Percentiles rank a stretch among this genome's conserved stretches.
Conservation (phyloP, 2,888 invertebrate species). For the Drosophila siamana region DNA sequence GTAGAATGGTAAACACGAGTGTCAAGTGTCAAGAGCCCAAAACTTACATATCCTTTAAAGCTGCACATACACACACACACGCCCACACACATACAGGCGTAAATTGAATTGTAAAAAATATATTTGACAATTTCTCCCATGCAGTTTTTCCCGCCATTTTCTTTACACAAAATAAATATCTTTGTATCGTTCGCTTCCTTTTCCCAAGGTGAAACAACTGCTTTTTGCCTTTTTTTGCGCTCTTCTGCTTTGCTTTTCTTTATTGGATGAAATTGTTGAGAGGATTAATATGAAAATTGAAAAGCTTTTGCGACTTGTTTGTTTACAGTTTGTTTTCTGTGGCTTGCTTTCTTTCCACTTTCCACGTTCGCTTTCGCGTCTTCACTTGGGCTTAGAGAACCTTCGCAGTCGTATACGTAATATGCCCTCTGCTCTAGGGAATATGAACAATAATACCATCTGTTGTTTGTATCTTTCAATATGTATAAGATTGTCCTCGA, state of each 20-base stretch:
- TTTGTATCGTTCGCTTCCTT: slow-evolving; percentile 13
- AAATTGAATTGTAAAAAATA: slow-evolving; percentile 68
- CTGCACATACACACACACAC: slow-evolving; percentile 13
- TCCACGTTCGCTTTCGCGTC: slow-evolving; percentile 3
- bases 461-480: slow-evolving; percentile 6
- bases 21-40: slow-evolving; percentile 41
- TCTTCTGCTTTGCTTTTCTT: background rate
- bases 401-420: slow-evolving; percentile 10
- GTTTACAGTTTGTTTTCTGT: slow-evolving; percentile 46
- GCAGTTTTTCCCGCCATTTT: slow-evolving; percentile 36
- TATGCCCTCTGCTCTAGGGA: slow-evolving; percentile 14
- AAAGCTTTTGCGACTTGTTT: slow-evolving; percentile 64
- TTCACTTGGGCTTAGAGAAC: slow-evolving; percentile 13
- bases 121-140: slow-evolving; percentile 50
- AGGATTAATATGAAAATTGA: slow-evolving; percentile 68
- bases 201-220: slow-evolving; percentile 46
- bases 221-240: slow-evolving; percentile 23
- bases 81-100: slow-evolving; percentile 22
- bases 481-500: slow-evolving; percentile 12
- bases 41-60: slow-evolving; percentile 50
- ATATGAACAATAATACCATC: background rate
- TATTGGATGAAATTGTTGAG: slow-evolving; percentile 59
- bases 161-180: slow-evolving; percentile 45
- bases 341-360: slow-evolving; percentile 12
- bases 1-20: slow-evolving; percentile 41